Evolutionary conservation across 2,113 vertebrate genomes (phyloP).

Genomic region (Campylomormyrus numenius): DNA sequence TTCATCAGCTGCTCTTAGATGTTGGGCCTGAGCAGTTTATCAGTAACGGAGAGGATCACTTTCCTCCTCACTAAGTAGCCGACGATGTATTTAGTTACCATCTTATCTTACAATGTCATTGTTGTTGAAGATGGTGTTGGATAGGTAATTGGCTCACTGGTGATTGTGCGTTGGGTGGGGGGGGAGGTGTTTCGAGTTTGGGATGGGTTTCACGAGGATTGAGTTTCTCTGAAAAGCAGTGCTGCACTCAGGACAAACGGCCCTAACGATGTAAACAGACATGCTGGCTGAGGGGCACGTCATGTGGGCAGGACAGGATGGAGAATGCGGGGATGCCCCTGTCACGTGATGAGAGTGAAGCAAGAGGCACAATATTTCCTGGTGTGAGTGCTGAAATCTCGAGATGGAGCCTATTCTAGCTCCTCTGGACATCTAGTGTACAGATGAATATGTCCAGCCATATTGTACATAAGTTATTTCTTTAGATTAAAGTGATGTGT

Average conservation of each 20-base stretch:
- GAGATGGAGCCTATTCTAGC: background rate
- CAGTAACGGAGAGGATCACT: constrained; percentile 12
- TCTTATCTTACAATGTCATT: constrained; percentile 5
- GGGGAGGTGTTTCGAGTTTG: background rate
- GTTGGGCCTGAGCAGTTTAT: background rate
- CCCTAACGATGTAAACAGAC: background rate
- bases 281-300: background rate
- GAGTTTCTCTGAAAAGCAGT: background rate
- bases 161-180: background rate
- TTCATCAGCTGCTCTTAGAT: background rate
- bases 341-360: background rate
- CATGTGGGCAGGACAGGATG: background rate
- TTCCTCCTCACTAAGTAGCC: background rate
- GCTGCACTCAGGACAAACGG: background rate
- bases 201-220: background rate
- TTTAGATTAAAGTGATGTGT: background rate
- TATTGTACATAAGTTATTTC: background rate
- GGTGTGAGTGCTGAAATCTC: background rate
- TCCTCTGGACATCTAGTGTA: background rate
- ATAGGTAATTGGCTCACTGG: background rate
- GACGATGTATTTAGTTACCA: background rate
- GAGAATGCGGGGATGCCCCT: background rate
- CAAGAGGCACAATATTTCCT: background rate
- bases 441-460: background rate
- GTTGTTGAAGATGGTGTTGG: background rate